Base-by-base conservation (phyloP, 1,140 invertebrate species). In the Drosophila sp. region DNA sequence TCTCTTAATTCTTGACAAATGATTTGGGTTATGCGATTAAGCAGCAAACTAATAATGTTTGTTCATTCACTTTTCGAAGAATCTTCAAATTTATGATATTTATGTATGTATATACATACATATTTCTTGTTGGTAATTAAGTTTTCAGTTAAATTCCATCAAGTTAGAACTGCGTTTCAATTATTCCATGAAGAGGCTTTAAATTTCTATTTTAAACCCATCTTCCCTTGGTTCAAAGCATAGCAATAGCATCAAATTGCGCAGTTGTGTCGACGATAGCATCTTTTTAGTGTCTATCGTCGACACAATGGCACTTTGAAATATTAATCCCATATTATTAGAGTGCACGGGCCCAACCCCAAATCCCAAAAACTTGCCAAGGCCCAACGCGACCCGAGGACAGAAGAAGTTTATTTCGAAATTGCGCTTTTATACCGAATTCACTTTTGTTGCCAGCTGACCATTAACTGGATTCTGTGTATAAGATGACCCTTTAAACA, bases 241-340 rank as follows among this genome's bases (percentile, higher is more conserved):
- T 17, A 17, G 17, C 17, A 5, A 35, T 35, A 6, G 44, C 23
- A 50, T 50, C 54, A 69, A 7, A 66, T 33, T 35, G 60, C 61
- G 68, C 60, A 71, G 35, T 61, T 38, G 40, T 58, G 40, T 58
- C 61, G 23, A 62, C 35, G 1, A 11, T 47, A 2, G 11, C 40
- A 8, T 29, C 41, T 44, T 30, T 38, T 32, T 38, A 38, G 30
- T 38, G 44, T 58, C 54, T 76, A 50, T 50, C 44, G 44, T 50
- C 44, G 23, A 8, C 44, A 50, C 44, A 50, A 50, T 50, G 27
- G 35, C 74, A 86, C 82, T 87, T 89, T 89, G 83, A 89, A 87
- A 89, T 73, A 70, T 80, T 89, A 87, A 87, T 87, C 83, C 83
- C 72, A 89, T 89, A 89, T 87, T 89, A 87, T 87, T 83, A 87